Base-by-base conservation (phyloP, 2,797 vertebrate species). In the Ispidina lecontei region DNA sequence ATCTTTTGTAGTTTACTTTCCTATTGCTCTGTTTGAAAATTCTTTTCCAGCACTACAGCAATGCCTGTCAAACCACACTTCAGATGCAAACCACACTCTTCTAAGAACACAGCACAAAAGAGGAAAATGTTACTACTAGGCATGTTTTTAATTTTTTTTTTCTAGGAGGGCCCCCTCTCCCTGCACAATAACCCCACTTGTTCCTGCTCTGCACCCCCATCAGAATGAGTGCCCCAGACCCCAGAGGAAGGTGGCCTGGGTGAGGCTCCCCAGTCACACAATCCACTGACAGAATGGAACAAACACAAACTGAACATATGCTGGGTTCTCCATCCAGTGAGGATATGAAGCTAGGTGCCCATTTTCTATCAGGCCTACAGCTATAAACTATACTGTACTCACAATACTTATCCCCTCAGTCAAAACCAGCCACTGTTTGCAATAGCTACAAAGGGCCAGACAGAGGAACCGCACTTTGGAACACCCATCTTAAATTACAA, bases 21-120 rank as follows among this genome's bases (percentile, higher is more conserved):
- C 83, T 95, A 87, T 68, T 92, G 92, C 83, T 97, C 76, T 29
- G 41, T 95, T 95, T 96, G 96, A 97, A 97, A 49, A 49, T 93
- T 73, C 76, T 76, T 95, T 91, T 94, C 93, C 93, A 94, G 96
- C 94, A 44, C 91, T 95, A 95, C 92, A 96, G 94, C 94, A 85
- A 91, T 69, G 92, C 87, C 95, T 93, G 93, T 97, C 95, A 94
- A 92, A 91, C 91, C 95, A 93, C 95, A 95, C 96, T 80, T 96
- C 96, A 86, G 95, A 96, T 97, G 96, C 91, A 96, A 97, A 37
- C 37, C 96, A 97, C 97, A 75, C 96, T 97, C 96, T 96, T 96
- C 96, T 97, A 96, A 95, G 97, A 97, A 97, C 96, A 98, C 98
- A 98, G 97, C 97, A 97, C 98, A 97, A 96, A 98, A 97, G 96